phyloP scores from a whole-genome alignment of 2,888 invertebrate genomes.

The Hedya salicella region DNA sequence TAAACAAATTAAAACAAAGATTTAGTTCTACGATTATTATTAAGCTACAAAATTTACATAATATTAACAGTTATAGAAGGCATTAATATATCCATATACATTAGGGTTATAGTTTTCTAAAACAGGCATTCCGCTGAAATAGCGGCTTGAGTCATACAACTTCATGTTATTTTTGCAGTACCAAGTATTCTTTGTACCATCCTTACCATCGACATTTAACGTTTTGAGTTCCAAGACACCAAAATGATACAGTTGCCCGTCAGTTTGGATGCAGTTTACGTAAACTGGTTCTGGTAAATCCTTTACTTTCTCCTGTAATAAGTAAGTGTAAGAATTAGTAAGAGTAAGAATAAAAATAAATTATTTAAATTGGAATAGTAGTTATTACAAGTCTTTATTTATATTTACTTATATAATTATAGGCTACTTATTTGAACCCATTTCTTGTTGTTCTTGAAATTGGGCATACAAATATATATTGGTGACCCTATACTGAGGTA shows the following conservation, averaged over 20 bases:
- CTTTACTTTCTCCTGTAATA: conserved; percentile 84
- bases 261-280: conserved; percentile 93
- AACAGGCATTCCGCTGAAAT: conserved; percentile 87
- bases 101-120: conserved; percentile 91
- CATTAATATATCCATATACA: conserved; percentile 90
- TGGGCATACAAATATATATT: no score
- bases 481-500: no score
- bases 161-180: conserved; percentile 88
- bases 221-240: conserved; percentile 94
- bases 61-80: conserved; percentile 89
- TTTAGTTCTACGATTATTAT: conserved; percentile 35
- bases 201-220: conserved; percentile 85
- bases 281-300: conserved; percentile 91
- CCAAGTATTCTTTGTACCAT: conserved; percentile 90
- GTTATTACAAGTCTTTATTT: conserved; percentile 26
- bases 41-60: conserved; percentile 48
- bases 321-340: conserved; percentile 45
- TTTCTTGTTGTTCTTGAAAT: no score
- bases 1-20: conserved; percentile 28
- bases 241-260: conserved; percentile 91
- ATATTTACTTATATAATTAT: conserved; percentile 3
- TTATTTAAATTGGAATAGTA: conserved; percentile 42
- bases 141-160: conserved; percentile 87
- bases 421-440: neutral
- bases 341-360: conserved; percentile 40